Evolutionary conservation across 2,113 vertebrate genomes (phyloP).

Genomic region (Gadus macrocephalus): DNA sequence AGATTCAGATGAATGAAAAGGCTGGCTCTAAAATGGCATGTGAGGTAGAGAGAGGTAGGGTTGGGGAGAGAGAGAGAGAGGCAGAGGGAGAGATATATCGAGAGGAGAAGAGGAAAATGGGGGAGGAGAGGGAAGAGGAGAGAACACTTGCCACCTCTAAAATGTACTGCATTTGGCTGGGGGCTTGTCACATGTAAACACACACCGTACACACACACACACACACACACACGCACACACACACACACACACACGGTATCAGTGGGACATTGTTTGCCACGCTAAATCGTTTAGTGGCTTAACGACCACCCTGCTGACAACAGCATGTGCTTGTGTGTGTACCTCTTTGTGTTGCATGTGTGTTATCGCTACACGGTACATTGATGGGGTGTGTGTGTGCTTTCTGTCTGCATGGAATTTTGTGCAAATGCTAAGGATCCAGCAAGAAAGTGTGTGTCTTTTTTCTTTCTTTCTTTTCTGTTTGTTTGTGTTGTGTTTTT

Average conservation of each 20-base stretch:
- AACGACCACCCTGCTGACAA: constrained; percentile 51
- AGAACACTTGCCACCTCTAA: constrained; percentile 24
- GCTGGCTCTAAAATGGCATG: too few relatives aligned
- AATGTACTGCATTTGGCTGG: constrained; percentile 26
- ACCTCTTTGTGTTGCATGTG: constrained; percentile 12
- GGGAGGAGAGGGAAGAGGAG: not conserved
- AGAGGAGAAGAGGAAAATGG: not conserved
- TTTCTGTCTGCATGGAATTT: not conserved
- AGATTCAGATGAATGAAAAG: too few relatives aligned
- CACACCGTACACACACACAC: too few relatives aligned
- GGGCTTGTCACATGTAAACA: constrained; percentile 4
- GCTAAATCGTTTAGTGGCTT: constrained; percentile 50
- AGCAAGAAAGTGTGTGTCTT: not conserved
- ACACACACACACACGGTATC: constrained; percentile 12
- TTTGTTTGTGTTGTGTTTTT: not conserved
- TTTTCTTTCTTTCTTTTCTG: not conserved
- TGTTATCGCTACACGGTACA: not conserved
- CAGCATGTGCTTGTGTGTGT: constrained; percentile 30
- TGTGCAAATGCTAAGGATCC: not conserved
- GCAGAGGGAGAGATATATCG: not conserved
- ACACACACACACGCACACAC: not conserved
- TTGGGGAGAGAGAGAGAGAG: not conserved
- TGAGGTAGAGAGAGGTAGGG: not conserved
- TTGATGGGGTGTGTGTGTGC: not conserved
- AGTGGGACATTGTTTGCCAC: constrained; percentile 22